Conservation (phyloP, 2,113 vertebrate species). For the Sphaerodactylus townsendi region DNA sequence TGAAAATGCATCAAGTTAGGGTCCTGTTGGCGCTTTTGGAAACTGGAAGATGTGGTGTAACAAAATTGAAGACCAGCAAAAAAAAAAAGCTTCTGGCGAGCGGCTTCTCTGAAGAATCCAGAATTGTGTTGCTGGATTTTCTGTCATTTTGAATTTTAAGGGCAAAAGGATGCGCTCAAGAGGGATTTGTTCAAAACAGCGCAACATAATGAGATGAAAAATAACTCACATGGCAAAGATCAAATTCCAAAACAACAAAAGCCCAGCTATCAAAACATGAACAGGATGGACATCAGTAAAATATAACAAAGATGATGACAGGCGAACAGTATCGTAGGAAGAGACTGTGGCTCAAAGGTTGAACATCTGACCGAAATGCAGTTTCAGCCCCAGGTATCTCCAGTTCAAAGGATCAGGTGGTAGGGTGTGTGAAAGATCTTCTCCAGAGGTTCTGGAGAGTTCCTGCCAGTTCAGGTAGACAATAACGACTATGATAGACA, state of each 20-base stretch:
- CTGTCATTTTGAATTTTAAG: neutral
- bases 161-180: too few relatives aligned
- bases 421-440: neutral
- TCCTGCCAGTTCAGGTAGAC: neutral
- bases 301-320: too few relatives aligned
- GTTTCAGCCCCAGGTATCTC: neutral
- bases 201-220: too few relatives aligned
- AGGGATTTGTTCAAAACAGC: too few relatives aligned
- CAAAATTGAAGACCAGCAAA: neutral
- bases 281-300: too few relatives aligned
- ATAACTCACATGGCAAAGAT: too few relatives aligned
- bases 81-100: neutral
- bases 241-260: too few relatives aligned
- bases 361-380: neutral
- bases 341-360: neutral
- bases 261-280: too few relatives aligned
- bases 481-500: neutral
- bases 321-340: too few relatives aligned
- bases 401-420: too few relatives aligned
- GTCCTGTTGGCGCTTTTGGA: neutral
- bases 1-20: neutral
- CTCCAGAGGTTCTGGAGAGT: neutral
- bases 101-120: slow-evolving; percentile 12
- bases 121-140: neutral
- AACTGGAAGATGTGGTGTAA: neutral